Evolutionary conservation across 2,113 vertebrate species (phyloP).

Genomic region (Apistogramma diplotaenia): DNA sequence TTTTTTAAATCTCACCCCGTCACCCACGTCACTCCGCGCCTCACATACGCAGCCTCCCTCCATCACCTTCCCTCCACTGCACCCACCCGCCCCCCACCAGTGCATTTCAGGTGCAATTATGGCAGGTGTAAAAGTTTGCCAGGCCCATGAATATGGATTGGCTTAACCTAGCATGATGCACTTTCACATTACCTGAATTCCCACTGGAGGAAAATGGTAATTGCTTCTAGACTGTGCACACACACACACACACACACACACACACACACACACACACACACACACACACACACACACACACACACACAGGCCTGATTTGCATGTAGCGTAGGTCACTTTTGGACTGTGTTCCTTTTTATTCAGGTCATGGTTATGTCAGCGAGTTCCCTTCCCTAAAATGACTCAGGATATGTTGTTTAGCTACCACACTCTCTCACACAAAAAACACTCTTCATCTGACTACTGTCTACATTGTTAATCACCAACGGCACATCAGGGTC

Average conservation of each 20-base stretch:
- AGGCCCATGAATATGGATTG: conserved; percentile 61
- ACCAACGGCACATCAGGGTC: neutral
- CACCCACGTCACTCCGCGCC: conserved; percentile 20
- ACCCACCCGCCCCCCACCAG: neutral
- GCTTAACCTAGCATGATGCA: conserved; percentile 10
- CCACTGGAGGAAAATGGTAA: conserved; percentile 1
- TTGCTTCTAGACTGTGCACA: neutral
- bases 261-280: too few relatives aligned
- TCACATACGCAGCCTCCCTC: neutral
- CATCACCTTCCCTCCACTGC: neutral
- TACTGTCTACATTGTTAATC: neutral
- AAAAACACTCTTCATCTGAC: neutral
- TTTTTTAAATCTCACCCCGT: conserved; percentile 17
- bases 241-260: too few relatives aligned
- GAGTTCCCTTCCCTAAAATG: neutral
- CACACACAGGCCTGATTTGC: neutral
- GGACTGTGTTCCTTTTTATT: neutral
- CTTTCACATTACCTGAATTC: conserved; percentile 15
- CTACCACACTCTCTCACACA: neutral
- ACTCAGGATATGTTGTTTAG: neutral
- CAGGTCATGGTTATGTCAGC: conserved; percentile 1
- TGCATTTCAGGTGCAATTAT: conserved; percentile 4
- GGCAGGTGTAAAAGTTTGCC: conserved; percentile 22
- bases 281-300: neutral
- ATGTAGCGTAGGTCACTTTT: neutral